phyloP scores from a whole-genome alignment of 2,888 invertebrate species.

The Acleris sparsana region DNA sequence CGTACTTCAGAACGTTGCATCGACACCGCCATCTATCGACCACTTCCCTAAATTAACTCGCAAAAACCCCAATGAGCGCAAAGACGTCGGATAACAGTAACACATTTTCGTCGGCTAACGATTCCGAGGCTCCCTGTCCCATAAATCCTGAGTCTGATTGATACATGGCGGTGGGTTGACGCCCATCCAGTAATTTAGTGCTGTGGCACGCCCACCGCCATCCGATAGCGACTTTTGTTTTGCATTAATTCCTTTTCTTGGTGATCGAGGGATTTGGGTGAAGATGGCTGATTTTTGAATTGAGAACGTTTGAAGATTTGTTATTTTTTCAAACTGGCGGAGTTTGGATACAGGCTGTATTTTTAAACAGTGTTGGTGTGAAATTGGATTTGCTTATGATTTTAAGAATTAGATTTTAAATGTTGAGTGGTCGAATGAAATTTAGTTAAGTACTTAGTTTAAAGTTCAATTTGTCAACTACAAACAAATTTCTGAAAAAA shows the following conservation, averaged over 20 bases:
- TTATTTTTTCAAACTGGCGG: no score
- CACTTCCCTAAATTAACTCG: neutral
- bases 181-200: slow-evolving; percentile 87
- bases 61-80: slow-evolving; percentile 46
- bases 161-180: slow-evolving; percentile 85
- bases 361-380: no score
- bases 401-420: no score
- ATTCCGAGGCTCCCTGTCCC: slow-evolving; percentile 81
- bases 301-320: no score
- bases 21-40: slow-evolving; percentile 11
- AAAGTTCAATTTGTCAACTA: no score
- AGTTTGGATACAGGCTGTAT: no score
- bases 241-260: slow-evolving; percentile 79
- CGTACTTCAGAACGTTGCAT: no score
- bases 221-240: slow-evolving; percentile 82
- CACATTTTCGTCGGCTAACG: slow-evolving; percentile 83
- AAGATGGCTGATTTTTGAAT: neutral
- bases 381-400: no score
- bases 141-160: slow-evolving; percentile 81
- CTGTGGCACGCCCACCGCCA: slow-evolving; percentile 84
- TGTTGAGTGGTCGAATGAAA: no score
- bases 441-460: no score
- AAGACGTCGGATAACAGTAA: slow-evolving; percentile 74
- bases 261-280: slow-evolving; percentile 17
- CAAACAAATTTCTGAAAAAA: no score